Evolutionary conservation across 2,797 vertebrate species (phyloP).

Genomic region (Limosa lapponica): DNA sequence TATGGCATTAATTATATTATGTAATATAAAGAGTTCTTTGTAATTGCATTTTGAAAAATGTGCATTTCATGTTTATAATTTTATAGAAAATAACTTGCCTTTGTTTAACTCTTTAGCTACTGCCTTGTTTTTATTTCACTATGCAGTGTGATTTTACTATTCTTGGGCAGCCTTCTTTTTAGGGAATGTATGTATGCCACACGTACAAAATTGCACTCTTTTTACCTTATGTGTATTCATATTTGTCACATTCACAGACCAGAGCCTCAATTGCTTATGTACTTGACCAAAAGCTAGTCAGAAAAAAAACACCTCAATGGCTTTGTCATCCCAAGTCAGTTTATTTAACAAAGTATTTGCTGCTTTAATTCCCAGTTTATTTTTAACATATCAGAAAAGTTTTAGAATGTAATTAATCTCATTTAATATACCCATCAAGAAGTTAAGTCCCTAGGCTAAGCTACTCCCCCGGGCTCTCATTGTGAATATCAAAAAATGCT

Average conservation of each 20-base stretch:
- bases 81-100: background rate
- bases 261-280: background rate
- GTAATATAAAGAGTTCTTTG: background rate
- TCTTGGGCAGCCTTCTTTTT: background rate
- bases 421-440: too few species aligned
- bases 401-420: background rate
- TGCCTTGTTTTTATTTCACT: background rate
- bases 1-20: background rate
- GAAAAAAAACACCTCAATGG: background rate
- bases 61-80: background rate
- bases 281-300: background rate
- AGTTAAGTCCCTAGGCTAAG: background rate
- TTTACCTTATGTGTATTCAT: background rate
- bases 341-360: background rate
- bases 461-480: background rate
- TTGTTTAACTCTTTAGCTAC: background rate
- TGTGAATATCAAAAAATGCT: background rate
- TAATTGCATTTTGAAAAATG: slow-evolving; percentile 35
- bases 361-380: background rate
- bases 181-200: background rate
- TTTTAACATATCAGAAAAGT: background rate
- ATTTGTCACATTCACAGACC: background rate
- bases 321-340: background rate
- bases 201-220: background rate
- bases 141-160: background rate